Evolutionary conservation across 2,888 invertebrate species (phyloP), one percentile per base, ranked within the genome.

Genomic region (Scotopteryx bipunctaria): DNA sequence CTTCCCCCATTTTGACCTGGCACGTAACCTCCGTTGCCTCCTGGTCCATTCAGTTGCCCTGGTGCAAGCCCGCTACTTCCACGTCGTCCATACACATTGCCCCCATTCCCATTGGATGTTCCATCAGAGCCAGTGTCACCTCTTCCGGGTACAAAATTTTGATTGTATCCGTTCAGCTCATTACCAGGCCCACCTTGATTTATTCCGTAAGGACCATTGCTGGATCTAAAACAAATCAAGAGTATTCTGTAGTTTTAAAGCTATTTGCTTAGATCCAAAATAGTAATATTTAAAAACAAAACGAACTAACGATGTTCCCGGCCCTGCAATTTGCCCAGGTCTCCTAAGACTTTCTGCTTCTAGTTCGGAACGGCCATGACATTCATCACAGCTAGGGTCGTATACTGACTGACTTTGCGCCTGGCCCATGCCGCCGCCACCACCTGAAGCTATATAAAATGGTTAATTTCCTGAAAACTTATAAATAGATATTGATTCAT

Each of bases 401-500:
- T 93, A 93, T 52, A 93, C 92, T 38, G 95, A 95, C 82, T 96
- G 96, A 81, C 96, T 96, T 83, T 96, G 96, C 0, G 96, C 96
- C 88, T 96, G 96, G 0, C 96, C 96, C 95, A 96, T 96, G 46
- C 96, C 96, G 71, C 94, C 94, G 57, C 91, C 93, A 35, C 96
- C 96, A 88, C 93, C 96, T 96, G 64, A 63, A 86, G 84, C 46
- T 14, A 27, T n/a, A 5, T 58, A 43, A 35, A 8, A 36, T 41
- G 15, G 33, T 27, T 29, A 16, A 36, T 37, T 16, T 21, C n/a
- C 15, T 15, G 2, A 27, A 23, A 16, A 31, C 2, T 6, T 1
- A 36, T 15, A 5, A 14, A 11, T 13, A 36, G 2, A n/a, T 14
- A 21, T 11, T 6, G 14, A 8, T 11, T 2, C 32, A n/a, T 8